Evolutionary conservation across 2,113 vertebrate genomes (phyloP).

Genomic region (Tyto alba): DNA sequence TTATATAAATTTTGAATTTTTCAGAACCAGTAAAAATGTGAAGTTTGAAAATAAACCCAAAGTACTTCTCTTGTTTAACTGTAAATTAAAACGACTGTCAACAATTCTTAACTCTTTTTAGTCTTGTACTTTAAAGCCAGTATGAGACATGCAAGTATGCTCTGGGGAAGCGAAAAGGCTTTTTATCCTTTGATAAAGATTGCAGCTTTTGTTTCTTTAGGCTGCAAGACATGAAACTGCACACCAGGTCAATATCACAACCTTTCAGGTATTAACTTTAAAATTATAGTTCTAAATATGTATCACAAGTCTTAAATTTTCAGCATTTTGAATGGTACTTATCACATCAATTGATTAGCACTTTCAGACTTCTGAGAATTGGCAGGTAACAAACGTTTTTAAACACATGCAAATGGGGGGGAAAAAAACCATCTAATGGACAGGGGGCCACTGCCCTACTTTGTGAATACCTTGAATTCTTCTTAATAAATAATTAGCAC

Average conservation of each 20-base stretch:
- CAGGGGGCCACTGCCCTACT: background rate
- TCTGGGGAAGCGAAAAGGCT: background rate
- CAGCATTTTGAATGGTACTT: background rate
- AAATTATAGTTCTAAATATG: background rate
- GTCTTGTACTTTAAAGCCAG: background rate
- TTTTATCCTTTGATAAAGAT: background rate
- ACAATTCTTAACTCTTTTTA: background rate
- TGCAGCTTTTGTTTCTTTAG: slow-evolving; percentile 64
- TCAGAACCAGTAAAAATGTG: background rate
- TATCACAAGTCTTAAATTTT: background rate
- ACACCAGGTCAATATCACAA: slow-evolving; percentile 77
- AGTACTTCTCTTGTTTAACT: background rate
- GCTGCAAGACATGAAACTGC: slow-evolving; percentile 80
- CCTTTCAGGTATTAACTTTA: slow-evolving; percentile 80
- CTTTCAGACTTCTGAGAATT: background rate
- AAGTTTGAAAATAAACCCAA: background rate
- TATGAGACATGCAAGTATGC: background rate
- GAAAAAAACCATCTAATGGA: background rate
- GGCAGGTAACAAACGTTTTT: background rate
- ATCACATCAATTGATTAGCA: background rate
- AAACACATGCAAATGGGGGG: background rate
- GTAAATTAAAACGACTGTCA: background rate
- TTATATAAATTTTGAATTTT: background rate
- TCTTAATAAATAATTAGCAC: background rate
- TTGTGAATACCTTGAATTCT: background rate